These are phyloP conservation scores for Oscheius sp. DNA, from an alignment of 2,888 invertebrate species.

Conservation along the genomic window DNA sequence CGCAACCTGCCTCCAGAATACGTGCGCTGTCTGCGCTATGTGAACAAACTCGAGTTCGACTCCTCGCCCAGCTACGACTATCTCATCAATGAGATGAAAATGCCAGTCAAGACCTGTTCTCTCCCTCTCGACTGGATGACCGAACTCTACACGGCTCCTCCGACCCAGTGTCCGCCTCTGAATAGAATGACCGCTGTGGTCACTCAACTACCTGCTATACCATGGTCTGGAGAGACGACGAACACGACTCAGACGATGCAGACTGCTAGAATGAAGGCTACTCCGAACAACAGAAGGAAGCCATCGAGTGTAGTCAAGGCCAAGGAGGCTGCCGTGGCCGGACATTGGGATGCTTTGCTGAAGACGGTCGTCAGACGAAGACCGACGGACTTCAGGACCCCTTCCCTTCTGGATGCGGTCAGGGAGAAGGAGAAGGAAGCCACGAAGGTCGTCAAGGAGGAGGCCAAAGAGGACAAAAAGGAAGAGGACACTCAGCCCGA, in stretches of 20 bases:
- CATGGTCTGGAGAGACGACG: background rate
- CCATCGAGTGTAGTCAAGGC: background rate
- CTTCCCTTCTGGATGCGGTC: background rate
- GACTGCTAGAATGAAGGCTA: background rate
- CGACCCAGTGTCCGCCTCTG: background rate
- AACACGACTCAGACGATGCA: background rate
- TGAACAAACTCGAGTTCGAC: conserved; percentile 6
- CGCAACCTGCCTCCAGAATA: background rate
- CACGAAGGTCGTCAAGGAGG: background rate
- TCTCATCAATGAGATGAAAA: conserved; percentile 12
- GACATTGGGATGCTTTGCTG: background rate
- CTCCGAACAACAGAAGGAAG: background rate
- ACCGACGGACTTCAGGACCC: background rate
- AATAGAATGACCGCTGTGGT: background rate
- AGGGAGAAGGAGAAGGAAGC: background rate
- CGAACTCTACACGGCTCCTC: no score
- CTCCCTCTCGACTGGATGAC: conserved; percentile 16
- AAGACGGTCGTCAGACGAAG: background rate
- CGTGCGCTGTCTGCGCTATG: background rate
- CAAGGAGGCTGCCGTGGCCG: background rate
- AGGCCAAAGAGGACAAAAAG: background rate
- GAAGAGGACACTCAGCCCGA: background rate
- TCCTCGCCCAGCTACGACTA: conserved; percentile 16
- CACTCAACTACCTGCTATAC: no score
- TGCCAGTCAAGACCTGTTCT: conserved; percentile 5